Evolutionary conservation across 2,797 vertebrate genomes (phyloP), one percentile per base, ranked within the genome.

Genomic region (Cuniculus paca): DNA sequence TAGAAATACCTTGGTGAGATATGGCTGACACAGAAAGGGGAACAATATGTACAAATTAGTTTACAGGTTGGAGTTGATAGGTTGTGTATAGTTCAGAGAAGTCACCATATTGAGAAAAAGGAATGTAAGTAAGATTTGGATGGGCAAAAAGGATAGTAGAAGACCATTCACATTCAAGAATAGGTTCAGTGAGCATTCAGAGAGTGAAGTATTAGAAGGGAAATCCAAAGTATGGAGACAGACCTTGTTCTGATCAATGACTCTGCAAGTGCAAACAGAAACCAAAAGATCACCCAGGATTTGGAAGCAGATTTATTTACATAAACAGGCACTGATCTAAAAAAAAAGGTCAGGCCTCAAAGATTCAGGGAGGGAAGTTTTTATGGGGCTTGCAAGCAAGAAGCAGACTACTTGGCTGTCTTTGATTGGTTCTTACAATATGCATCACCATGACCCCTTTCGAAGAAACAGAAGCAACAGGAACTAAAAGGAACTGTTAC

Each of bases 1-100:
- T 92, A 42, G 74, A 86, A 92, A 92, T 74, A 50, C 72, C 74
- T 42, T 88, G 61, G 54, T 91, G 54, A 91, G 14, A 79, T 50
- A 78, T 16, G 28, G 26, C 72, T 81, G 68, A 86, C 31, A 34
- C 42, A 75, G 63, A 48, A 94, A 85, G 88, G 58, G 50, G 34
- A 75, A 58, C 36, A 91, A 6, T 36, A 31, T 50, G n/a, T 87
- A 45, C 75, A 60, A 86, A 16, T 85, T 92, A 74, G 45, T 81
- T 89, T 80, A 72, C 22, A 90, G 11, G 50, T 94, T 81, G n/a
- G 61, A 45, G 26, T 70, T 87, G 60, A 90, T 70, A 52, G 54
- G n/a, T 58, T 86, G 5, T 78, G 16, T 63, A 42, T 58, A 86
- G 34, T 85, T 92, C 61, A 84, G 70, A 78, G 50, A 89, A 80